Base-by-base conservation (phyloP, 2,797 vertebrate species). In the Gallinago solitaria region DNA sequence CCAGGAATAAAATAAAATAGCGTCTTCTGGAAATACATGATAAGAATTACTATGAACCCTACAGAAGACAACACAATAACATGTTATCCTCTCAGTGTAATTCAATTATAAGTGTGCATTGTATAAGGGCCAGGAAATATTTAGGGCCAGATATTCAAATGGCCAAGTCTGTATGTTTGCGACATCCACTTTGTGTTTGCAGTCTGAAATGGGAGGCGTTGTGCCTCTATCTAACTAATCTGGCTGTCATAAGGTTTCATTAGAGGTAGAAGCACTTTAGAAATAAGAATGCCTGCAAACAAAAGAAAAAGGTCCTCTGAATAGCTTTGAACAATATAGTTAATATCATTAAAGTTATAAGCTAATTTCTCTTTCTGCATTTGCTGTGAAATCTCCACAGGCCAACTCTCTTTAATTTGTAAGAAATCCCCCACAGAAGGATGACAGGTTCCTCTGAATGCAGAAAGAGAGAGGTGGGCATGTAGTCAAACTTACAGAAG, bases 11-110 rank as follows among this genome's bases (percentile, higher is more conserved):
- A 93, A 93, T 61, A 96, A 87, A 94, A 90, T 65, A 94, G 68
- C 0, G 0, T 80, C 90, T 87, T 92, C 93, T 87, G 78, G 94
- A 95, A 96, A 94, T 61, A 89, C 68, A 90, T 71, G 78, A 89
- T 95, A 96, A 95, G 90, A 95, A 90, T 93, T 92, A 75, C 70
- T 85, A 47, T 21, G 37, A 94, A 75, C 75, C 48, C 75, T 74
- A 75, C 48, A 95, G 95, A 93, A 92, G 81, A 94, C 93, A 96
- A 90, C 81, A 95, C 71, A 96, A 75, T 87, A 95, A 83, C 71
- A 79, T 33, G 86, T 75, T 93, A 92, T 92, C 71, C 91, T 92
- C 64, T 90, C 64, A 57, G 60, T 61, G 45, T 90, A 95, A 97
- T 95, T 96, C 81, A 89, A 78, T 95, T 95, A 93, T 39, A 87